A percentile compares a stretch with the other conserved stretches of the same genome.
phyloP scores from a whole-genome alignment of 2,113 vertebrate species.

The Gracilinanus agilis region DNA sequence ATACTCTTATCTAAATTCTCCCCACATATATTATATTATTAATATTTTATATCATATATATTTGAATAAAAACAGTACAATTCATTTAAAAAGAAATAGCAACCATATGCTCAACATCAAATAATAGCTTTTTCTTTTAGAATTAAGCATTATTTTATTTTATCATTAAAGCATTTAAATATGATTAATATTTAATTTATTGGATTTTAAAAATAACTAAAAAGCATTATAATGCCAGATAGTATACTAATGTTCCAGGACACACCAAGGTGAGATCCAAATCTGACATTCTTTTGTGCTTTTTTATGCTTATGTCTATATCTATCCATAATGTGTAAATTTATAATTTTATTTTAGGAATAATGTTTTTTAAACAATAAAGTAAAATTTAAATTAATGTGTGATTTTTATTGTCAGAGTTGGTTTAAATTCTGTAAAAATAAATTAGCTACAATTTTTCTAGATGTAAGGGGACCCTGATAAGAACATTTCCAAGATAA shows the following conservation, averaged over 20 bases:
- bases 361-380: slow-evolving; percentile 47
- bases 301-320: slow-evolving; percentile 9
- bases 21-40: background rate
- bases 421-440: slow-evolving; percentile 48
- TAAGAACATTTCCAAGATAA: slow-evolving; percentile 68
- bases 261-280: background rate
- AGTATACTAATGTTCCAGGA: background rate
- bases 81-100: background rate
- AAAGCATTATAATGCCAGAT: background rate
- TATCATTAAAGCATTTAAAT: background rate
- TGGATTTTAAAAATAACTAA: background rate
- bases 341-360: background rate
- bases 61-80: background rate
- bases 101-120: background rate
- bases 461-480: slow-evolving; percentile 40
- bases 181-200: slow-evolving; percentile 7
- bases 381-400: slow-evolving; percentile 48
- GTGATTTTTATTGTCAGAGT: slow-evolving; percentile 31
- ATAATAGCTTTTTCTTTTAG: background rate
- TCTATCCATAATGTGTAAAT: background rate
- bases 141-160: background rate
- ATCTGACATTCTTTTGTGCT: background rate
- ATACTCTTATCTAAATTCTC: background rate
- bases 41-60: background rate
- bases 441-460: slow-evolving; percentile 36